These are phyloP conservation scores for Aramus guarauna DNA, from an alignment of 2,113 vertebrate genomes.

Conservation along the genomic window DNA sequence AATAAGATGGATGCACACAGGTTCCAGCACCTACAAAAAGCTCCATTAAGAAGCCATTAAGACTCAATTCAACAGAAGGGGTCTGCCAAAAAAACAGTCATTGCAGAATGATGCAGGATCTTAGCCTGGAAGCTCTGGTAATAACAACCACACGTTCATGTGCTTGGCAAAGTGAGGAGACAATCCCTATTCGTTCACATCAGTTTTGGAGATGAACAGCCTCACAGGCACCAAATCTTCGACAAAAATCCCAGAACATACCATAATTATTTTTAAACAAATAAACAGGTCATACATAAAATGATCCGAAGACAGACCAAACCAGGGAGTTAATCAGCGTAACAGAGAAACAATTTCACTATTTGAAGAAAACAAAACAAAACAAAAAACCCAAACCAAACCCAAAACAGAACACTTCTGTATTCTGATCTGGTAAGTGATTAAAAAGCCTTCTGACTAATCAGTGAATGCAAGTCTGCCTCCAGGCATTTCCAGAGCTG, in stretches of 20 bases:
- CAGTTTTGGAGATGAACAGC: not conserved
- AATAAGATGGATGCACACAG: accelerated
- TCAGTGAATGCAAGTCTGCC: not conserved
- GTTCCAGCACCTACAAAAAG: not conserved
- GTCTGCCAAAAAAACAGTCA: not conserved
- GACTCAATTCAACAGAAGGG: not conserved
- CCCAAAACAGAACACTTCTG: not conserved
- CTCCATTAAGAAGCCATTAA: not conserved
- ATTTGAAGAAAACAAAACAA: too few species aligned
- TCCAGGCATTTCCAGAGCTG: not conserved
- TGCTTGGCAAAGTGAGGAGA: not conserved
- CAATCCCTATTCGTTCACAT: not conserved
- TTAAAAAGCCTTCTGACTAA: not conserved
- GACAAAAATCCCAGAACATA: not conserved
- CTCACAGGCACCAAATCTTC: not conserved
- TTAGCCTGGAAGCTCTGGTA: not conserved
- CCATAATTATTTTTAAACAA: not conserved
- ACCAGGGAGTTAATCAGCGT: not conserved
- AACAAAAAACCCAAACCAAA: too few species aligned
- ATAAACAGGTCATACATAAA: not conserved
- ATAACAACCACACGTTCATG: accelerated
- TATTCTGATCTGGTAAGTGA: not conserved
- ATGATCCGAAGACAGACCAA: not conserved
- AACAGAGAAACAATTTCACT: not conserved
- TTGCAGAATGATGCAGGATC: accelerated